phyloP scores from a whole-genome alignment of 2,113 vertebrate genomes.

The Nothocercus nigrocapillus region DNA sequence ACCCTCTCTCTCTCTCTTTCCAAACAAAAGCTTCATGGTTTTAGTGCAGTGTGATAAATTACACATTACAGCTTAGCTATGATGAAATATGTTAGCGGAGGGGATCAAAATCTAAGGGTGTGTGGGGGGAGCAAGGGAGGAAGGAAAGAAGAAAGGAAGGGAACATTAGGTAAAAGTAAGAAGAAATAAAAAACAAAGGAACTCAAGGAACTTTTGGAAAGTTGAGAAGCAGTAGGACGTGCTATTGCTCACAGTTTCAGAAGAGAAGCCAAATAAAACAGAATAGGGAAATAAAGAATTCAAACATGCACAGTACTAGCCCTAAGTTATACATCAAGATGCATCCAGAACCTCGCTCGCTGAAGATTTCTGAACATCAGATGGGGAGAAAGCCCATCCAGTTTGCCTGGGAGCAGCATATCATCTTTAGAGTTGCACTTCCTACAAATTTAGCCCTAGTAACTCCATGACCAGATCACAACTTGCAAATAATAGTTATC shows the following conservation, averaged over 20 bases:
- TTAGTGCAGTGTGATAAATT: background rate
- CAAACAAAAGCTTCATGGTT: conserved; percentile 23
- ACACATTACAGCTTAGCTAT: conserved; percentile 25
- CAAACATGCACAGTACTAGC: background rate
- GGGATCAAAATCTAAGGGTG: background rate
- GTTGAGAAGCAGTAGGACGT: background rate
- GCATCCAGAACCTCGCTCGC: background rate
- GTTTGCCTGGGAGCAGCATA: background rate
- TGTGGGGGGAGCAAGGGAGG: too few species aligned
- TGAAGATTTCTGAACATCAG: background rate
- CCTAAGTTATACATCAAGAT: background rate
- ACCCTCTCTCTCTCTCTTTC: background rate
- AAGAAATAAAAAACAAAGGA: background rate
- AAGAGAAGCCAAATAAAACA: conserved; percentile 36
- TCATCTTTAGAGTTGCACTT: background rate
- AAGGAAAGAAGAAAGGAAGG: background rate
- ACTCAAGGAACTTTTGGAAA: conserved; percentile 21
- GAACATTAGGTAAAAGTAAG: background rate
- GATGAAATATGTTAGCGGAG: background rate
- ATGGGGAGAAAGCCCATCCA: background rate
- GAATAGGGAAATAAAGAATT: conserved; percentile 3
- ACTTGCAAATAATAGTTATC: background rate
- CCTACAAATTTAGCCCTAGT: background rate
- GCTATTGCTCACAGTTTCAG: conserved; percentile 9
- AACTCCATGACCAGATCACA: background rate